Base-by-base conservation (phyloP, 1,140 invertebrate species). In the Parasteatoda tepidariorum region DNA sequence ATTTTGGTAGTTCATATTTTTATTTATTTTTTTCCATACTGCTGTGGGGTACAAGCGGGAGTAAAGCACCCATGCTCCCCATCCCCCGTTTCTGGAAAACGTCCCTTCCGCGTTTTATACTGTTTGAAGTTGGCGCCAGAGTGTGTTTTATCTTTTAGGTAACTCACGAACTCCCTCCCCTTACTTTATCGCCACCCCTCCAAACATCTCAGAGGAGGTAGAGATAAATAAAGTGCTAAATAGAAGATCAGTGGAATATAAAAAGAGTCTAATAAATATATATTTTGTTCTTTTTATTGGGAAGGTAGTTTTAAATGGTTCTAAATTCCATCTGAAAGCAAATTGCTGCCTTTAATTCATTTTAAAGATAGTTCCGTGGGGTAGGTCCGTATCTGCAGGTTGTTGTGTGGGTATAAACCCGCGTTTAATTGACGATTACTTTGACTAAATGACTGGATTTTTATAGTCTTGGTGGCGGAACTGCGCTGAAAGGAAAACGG, bases 81-180 rank as follows among this genome's bases (percentile, higher is more conserved):
- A 6, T 15, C 55, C 24, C 31, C 22, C 13, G 15, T 1, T 7
- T 31, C 54, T 59, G 11, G 18, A 22, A n/a, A n/a, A n/a, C n/a
- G 38, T 18, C 18, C 18, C 24, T 55, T 57, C 54, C 57, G 71
- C 15, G 55, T 74, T 74, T 57, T 54, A 74, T 74, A 74, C 33
- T 74, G 31, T 74, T 74, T 74, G 71, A 74, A 74, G 71, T 59
- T 5, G 71, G 71, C 71, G 71, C 55, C 71, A 38, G 7, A n/a
- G 24, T 41, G 31, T 34, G 9, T 38, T 67, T 33, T 7, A 71
- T 55, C 22, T 13, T 15, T 22, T 30, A n/a, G 41, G n/a, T 30
- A 5, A 31, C 13, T 22, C 15, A 48, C 15, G n/a, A 30, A 41
- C 28, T 67, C 18, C 0, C 33, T 67, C 18, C 64, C 33, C n/a